phyloP scores from a whole-genome alignment of 2,113 vertebrate genomes.

The Ranitomeya variabilis region DNA sequence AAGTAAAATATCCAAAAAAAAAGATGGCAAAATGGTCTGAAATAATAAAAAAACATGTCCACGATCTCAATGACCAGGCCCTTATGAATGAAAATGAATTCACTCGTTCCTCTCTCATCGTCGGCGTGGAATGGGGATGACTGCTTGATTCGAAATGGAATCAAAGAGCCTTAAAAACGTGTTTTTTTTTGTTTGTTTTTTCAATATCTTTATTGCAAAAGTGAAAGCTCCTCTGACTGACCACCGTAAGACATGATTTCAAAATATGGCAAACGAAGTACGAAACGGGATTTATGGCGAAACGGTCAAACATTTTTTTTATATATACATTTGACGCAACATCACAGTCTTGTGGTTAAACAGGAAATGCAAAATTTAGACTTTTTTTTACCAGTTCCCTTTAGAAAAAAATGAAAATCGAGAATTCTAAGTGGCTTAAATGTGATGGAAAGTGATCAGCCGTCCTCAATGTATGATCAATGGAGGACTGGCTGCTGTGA shows the following conservation, averaged over 20 bases:
- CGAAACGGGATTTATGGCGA: conserved; percentile 29
- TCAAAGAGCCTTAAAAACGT: conserved; percentile 50
- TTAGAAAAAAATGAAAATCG: background rate
- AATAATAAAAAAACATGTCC: conserved; percentile 3
- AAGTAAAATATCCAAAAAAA: conserved; percentile 5
- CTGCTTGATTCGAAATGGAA: conserved; percentile 55
- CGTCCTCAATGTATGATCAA: too few relatives aligned
- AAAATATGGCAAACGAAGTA: conserved; percentile 30
- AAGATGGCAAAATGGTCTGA: conserved; percentile 13
- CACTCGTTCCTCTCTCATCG: conserved; percentile 50
- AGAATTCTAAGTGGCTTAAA: background rate
- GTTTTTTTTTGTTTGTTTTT: conserved; percentile 11
- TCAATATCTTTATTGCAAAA: conserved; percentile 56
- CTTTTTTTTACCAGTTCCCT: background rate
- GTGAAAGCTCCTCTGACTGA: conserved; percentile 14
- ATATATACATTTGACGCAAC: conserved; percentile 16
- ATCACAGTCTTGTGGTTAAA: conserved; percentile 14
- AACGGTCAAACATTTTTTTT: conserved; percentile 18
- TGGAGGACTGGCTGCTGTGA: too few relatives aligned
- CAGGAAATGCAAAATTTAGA: conserved; percentile 4
- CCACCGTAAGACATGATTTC: conserved; percentile 33
- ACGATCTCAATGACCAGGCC: conserved; percentile 15
- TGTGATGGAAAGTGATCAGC: background rate
- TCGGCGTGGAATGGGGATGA: conserved; percentile 43
- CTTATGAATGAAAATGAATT: conserved; percentile 50